These are phyloP conservation scores for Drosophila neonasuta DNA, from an alignment of 2,888 invertebrate genomes.

Conservation along the genomic window DNA sequence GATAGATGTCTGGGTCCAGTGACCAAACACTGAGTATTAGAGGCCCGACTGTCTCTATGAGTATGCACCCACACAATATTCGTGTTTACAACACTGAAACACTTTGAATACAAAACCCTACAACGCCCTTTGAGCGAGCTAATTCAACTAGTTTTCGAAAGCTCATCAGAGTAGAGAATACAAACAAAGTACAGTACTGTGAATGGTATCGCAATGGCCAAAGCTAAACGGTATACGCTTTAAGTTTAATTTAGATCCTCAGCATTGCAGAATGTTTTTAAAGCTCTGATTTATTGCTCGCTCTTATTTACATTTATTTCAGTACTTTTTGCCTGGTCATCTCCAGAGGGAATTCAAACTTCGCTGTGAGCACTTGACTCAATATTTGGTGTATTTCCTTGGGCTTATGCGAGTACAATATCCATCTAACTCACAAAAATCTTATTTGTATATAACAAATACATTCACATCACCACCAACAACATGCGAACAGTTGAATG, in stretches of 20 bases:
- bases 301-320: background rate
- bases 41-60: conserved; percentile 15
- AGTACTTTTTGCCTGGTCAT: background rate
- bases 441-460: conserved; percentile 24
- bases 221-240: background rate
- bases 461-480: conserved; percentile 2
- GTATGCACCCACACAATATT: conserved; percentile 24
- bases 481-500: conserved; percentile 13
- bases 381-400: conserved; percentile 30
- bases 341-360: conserved; percentile 13
- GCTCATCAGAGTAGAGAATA: background rate
- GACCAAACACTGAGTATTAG: conserved; percentile 35
- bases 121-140: background rate
- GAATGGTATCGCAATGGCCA: background rate
- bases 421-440: conserved; percentile 41
- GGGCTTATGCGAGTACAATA: conserved; percentile 23
- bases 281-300: background rate
- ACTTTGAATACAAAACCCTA: conserved; percentile 28
- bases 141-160: background rate
- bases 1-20: conserved; percentile 42
- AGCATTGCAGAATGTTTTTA: background rate
- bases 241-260: background rate
- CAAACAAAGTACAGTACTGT: background rate
- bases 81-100: conserved; percentile 33
- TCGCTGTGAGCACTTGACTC: background rate